Conservation (phyloP, 2,888 invertebrate genomes). For the Mylabris sibirica region DNA sequence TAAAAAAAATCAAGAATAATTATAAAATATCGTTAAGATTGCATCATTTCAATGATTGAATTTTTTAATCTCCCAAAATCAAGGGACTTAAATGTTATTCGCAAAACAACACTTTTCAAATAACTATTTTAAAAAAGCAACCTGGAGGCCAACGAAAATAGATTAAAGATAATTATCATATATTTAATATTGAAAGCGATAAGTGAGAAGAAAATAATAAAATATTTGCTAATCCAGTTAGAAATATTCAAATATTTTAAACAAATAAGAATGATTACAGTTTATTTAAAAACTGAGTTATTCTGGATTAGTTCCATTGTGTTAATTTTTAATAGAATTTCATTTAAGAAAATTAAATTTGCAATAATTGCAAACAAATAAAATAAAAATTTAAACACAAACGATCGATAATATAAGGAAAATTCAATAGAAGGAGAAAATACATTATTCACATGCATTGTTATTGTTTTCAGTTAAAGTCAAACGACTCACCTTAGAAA, state of each 20-base stretch:
- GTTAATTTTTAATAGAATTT: not conserved
- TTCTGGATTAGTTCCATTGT: not conserved
- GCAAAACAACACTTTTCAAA: not conserved
- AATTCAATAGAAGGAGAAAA: not conserved
- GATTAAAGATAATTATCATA: not conserved
- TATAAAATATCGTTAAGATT: not conserved
- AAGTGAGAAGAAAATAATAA: not conserved
- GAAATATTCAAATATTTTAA: not conserved
- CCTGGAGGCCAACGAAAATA: not conserved
- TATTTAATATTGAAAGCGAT: not conserved
- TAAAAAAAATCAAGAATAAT: too few relatives aligned
- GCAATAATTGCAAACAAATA: not conserved
- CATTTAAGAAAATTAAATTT: not conserved
- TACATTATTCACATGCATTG: not conserved
- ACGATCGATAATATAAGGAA: not conserved
- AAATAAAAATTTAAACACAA: constrained; percentile 11
- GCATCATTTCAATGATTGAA: not conserved
- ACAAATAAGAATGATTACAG: not conserved
- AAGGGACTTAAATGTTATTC: not conserved
- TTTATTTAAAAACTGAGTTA: not conserved
- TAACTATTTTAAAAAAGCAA: not conserved
- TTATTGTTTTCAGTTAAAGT: not conserved
- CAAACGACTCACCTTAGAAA: constrained; percentile 26
- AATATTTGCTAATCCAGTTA: not conserved
- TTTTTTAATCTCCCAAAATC: constrained; percentile 2